phyloP scores from a whole-genome alignment of 2,888 invertebrate genomes.

The Notodonta ziczac region DNA sequence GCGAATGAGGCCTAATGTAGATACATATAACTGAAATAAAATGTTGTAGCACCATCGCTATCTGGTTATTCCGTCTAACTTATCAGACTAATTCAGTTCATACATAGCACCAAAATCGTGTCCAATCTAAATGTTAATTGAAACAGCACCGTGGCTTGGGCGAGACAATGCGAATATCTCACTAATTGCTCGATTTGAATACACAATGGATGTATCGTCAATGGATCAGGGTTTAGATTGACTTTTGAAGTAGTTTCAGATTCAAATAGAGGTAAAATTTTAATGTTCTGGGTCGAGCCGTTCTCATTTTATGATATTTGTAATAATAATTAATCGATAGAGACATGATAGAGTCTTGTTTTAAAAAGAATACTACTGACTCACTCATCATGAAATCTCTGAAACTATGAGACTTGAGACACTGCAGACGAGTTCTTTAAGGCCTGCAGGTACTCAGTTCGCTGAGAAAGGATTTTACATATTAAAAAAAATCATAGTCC shows the following conservation, averaged over 20 bases:
- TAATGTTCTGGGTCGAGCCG: too few species aligned
- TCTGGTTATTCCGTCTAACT: not conserved
- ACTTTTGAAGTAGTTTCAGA: not conserved
- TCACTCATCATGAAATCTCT: too few species aligned
- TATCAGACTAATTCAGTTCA: slow-evolving; percentile 11
- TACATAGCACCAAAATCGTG: slow-evolving; percentile 16
- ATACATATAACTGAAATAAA: not conserved
- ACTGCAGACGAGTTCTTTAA: too few species aligned
- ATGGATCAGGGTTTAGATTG: not conserved
- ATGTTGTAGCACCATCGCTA: not conserved
- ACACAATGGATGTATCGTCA: slow-evolving; percentile 2
- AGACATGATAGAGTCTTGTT: too few species aligned
- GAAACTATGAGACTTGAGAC: too few species aligned
- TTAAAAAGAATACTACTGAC: too few species aligned
- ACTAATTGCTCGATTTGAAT: slow-evolving; percentile 6
- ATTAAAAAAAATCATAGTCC: too few species aligned
- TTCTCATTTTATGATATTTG: too few species aligned
- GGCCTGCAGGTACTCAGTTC: too few species aligned
- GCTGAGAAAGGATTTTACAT: too few species aligned
- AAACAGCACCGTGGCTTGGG: slow-evolving; percentile 21
- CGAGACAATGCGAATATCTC: slow-evolving; percentile 20
- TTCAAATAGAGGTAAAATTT: not conserved
- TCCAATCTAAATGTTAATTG: slow-evolving; percentile 39
- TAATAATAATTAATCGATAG: too few species aligned
- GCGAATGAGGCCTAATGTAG: too few species aligned